Percentiles rank a stretch among this genome's conserved stretches.
phyloP scores from a whole-genome alignment of 2,888 invertebrate species.

The Ethmia dodecea region DNA sequence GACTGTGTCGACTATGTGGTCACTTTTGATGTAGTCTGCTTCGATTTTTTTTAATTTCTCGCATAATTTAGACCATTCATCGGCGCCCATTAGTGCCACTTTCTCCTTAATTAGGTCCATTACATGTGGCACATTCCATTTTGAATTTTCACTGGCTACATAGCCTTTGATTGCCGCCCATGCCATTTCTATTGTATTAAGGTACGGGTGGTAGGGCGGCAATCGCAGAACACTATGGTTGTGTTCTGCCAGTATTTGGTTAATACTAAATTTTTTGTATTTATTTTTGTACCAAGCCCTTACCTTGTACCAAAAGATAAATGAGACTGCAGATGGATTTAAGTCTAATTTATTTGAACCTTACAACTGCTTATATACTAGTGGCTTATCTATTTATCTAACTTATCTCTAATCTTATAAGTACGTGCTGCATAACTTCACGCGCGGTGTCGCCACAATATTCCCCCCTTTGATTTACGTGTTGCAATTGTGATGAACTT shows the following conservation, averaged over 20 bases:
- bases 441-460: too few species aligned
- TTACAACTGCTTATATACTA: too few species aligned
- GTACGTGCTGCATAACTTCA: too few species aligned
- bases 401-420: too few species aligned
- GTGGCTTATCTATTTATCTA: too few species aligned
- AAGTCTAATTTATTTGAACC: too few species aligned
- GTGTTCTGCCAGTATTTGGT: slow-evolving; percentile 9
- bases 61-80: slow-evolving; percentile 6
- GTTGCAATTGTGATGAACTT: too few species aligned
- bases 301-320: too few species aligned
- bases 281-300: too few species aligned
- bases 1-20: not conserved
- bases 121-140: slow-evolving; percentile 4
- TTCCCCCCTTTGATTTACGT: too few species aligned
- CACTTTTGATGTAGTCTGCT: slow-evolving; percentile 10
- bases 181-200: slow-evolving; percentile 14
- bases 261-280: too few species aligned
- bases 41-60: slow-evolving; percentile 9
- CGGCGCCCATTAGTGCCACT: slow-evolving; percentile 1
- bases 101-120: slow-evolving; percentile 9
- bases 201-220: slow-evolving; percentile 20
- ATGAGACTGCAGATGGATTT: too few species aligned
- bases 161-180: slow-evolving; percentile 11
- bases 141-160: slow-evolving; percentile 10
- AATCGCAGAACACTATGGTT: slow-evolving; percentile 13